Base-by-base conservation (phyloP, 2,113 vertebrate species). In the Calidris pugnax region DNA sequence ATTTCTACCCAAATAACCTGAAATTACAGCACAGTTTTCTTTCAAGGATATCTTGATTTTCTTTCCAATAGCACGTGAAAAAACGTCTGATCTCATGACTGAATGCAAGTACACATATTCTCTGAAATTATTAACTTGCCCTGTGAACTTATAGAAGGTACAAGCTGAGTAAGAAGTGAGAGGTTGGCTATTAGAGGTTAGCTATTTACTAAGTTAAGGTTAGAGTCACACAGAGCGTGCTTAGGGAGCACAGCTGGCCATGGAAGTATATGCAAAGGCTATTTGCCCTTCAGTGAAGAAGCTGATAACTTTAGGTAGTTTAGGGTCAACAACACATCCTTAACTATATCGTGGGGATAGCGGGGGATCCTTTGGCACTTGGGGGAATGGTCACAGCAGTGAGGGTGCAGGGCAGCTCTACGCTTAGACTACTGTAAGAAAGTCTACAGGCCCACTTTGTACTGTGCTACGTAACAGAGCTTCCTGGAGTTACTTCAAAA, bases 41-140 rank as follows among this genome's bases (percentile, higher is more conserved):
- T 85, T 20, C 21, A 68, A 75, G 47, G 43, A 57, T 51, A 76
- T 20, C 69, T 18, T n/a, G 13, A 57, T 60, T 84, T 89, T 95
- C 59, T 72, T 79, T 85, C 75, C 45, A 79, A 66, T 0, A 0
- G 62, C 69, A 85, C 1, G 0, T 66, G 55, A 89, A 28, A 90
- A 24, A 53, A 83, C 18, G 21, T 55, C 50, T 43, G 43, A 82
- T 37, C 33, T 91, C 21, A 14, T 62, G 48, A 63, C 4, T 77
- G 60, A 79, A 82, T 57, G 81, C 73, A 93, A 89, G 84, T 63
- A 94, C 4, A 2, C 67, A 76, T 39, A 48, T 22, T 35, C 66
- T 60, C 63, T 67, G 22, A 87, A 97, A 94, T 94, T 50, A 95
- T 93, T 94, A 95, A 95, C 94, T 66, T 67, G 56, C 47, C 33